phyloP scores from a whole-genome alignment of 1,140 invertebrate species.

The Bombus soroeensis region DNA sequence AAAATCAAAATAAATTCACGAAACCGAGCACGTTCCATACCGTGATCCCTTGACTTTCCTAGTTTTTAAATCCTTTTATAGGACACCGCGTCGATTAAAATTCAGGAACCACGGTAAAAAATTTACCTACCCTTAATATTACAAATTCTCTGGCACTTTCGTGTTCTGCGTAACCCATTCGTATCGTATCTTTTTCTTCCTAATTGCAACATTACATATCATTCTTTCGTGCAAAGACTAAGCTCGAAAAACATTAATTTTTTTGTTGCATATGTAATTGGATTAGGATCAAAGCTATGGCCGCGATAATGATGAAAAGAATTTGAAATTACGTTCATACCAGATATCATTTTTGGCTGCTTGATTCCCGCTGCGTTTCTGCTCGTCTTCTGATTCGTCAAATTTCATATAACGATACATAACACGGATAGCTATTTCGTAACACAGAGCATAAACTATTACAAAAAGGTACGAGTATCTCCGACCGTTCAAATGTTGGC shows the following conservation, averaged over 20 bases:
- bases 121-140: too few relatives aligned
- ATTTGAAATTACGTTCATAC: background rate
- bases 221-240: too few relatives aligned
- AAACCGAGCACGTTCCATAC: background rate
- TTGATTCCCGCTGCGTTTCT: too few relatives aligned
- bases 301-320: background rate
- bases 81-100: background rate
- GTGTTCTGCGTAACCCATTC: background rate
- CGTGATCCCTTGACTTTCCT: background rate
- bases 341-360: too few relatives aligned
- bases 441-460: background rate
- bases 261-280: too few relatives aligned
- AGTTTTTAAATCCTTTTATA: slow-evolving; percentile 6
- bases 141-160: background rate
- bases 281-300: too few relatives aligned
- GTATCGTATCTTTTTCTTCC: background rate
- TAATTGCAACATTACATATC: background rate
- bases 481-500: background rate
- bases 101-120: background rate
- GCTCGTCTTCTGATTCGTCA: too few relatives aligned
- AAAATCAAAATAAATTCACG: slow-evolving; percentile 6
- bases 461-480: background rate
- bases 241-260: too few relatives aligned
- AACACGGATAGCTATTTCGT: background rate
- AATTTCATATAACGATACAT: too few relatives aligned